These are phyloP conservation scores for Liolophura sinensis DNA, from an alignment of 1,140 invertebrate genomes.

Conservation along the genomic window DNA sequence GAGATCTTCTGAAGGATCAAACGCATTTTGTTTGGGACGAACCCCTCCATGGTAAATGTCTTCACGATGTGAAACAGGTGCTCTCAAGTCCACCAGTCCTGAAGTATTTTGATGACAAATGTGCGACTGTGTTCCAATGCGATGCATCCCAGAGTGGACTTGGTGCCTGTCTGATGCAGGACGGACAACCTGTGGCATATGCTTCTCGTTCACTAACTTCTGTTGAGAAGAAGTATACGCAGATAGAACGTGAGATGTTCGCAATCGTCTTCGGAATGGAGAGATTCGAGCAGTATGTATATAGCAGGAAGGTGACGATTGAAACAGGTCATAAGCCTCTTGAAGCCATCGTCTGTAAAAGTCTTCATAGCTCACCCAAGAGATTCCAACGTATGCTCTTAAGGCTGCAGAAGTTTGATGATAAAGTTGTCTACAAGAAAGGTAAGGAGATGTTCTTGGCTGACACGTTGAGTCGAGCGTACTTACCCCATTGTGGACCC, in stretches of 20 bases:
- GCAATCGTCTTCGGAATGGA: too few species aligned
- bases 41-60: too few species aligned
- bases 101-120: slow-evolving; percentile 22
- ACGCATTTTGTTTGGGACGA: too few species aligned
- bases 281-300: slow-evolving; percentile 19
- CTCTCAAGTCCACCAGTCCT: too few species aligned
- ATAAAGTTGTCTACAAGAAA: slow-evolving; percentile 49
- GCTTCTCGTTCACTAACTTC: slow-evolving; percentile 14
- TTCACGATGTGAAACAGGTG: too few species aligned
- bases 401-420: slow-evolving; percentile 53
- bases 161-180: slow-evolving; percentile 1
- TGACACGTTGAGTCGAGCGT: slow-evolving; percentile 34
- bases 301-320: slow-evolving; percentile 14
- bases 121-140: slow-evolving; percentile 10
- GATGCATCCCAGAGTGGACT: slow-evolving; percentile 5
- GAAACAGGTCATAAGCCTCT: slow-evolving; percentile 21
- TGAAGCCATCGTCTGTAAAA: too few species aligned
- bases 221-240: slow-evolving; percentile 11
- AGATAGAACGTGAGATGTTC: slow-evolving; percentile 7
- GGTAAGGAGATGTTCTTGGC: slow-evolving; percentile 55
- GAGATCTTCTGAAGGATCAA: slow-evolving; percentile 12
- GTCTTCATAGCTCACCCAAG: too few species aligned
- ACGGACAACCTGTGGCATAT: slow-evolving; percentile 14
- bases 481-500: slow-evolving; percentile 2
- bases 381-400: too few species aligned